Conservation (phyloP, 2,888 invertebrate species). For the Petrolisthes manimaculis region DNA sequence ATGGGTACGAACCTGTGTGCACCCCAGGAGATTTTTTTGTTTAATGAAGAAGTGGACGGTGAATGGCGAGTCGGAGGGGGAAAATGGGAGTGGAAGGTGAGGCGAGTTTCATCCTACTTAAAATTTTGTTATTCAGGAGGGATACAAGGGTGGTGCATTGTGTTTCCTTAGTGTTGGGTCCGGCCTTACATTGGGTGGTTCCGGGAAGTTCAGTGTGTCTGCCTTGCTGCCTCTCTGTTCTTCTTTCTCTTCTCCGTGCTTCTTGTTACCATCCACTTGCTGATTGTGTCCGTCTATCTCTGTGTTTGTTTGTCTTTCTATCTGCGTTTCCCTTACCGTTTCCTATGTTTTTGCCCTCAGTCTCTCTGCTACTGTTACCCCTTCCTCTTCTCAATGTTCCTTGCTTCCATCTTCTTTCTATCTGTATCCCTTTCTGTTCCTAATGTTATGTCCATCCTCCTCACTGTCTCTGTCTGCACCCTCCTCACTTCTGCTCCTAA, state of each 20-base stretch:
- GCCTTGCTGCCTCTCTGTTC: not conserved
- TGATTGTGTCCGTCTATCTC: too few species aligned
- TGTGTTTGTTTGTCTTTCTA: too few species aligned
- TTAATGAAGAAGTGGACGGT: not conserved
- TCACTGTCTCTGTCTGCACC: too few species aligned
- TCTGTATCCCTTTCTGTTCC: too few species aligned
- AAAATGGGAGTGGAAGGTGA: not conserved
- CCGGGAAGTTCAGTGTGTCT: conserved; percentile 29
- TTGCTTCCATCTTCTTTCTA: not conserved
- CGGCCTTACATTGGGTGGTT: conserved; percentile 23
- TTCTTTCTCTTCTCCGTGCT: not conserved
- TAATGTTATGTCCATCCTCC: too few species aligned
- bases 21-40: too few species aligned
- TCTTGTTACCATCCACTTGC: too few species aligned
- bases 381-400: not conserved
- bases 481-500: too few species aligned
- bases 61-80: not conserved
- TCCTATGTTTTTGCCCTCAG: too few species aligned
- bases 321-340: too few species aligned
- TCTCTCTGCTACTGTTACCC: too few species aligned
- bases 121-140: conserved; percentile 8
- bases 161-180: conserved; percentile 19
- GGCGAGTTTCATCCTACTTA: conserved; percentile 7
- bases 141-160: conserved; percentile 20
- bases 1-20: too few species aligned